Evolutionary conservation across 2,113 vertebrate genomes (phyloP).

Genomic region (Piaya cayana): DNA sequence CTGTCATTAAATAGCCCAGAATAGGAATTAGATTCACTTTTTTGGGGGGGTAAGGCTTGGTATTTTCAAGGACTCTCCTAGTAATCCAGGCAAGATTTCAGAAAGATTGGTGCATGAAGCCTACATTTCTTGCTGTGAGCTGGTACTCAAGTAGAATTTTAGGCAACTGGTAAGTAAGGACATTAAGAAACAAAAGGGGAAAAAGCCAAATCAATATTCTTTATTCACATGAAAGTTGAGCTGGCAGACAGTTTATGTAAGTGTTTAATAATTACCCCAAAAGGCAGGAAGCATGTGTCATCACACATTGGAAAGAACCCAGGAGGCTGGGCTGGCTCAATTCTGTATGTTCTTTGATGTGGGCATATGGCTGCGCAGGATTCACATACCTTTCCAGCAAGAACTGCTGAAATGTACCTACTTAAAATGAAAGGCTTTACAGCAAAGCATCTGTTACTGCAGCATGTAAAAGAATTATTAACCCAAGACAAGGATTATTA

Average conservation of each 20-base stretch:
- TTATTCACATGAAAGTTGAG: not conserved
- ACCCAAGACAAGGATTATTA: not conserved
- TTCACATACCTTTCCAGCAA: not conserved
- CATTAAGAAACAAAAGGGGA: not conserved
- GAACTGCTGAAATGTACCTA: not conserved
- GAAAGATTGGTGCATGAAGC: not conserved
- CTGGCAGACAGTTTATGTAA: not conserved
- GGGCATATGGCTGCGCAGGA: not conserved
- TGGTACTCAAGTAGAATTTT: not conserved
- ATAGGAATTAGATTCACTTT: not conserved
- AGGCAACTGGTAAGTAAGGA: not conserved
- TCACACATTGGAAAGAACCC: not conserved
- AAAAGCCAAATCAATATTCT: not conserved
- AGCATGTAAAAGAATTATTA: not conserved
- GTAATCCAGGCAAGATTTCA: not conserved
- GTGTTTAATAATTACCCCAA: not conserved
- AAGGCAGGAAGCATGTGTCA: not conserved
- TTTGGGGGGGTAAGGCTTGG: not conserved
- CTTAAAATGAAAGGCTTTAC: not conserved
- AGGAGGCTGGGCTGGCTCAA: not conserved
- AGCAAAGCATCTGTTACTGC: not conserved
- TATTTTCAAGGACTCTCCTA: not conserved
- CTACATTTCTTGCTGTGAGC: not conserved
- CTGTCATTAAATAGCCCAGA: not conserved
- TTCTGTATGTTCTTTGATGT: rapidly evolving